Conservation (phyloP, 2,113 vertebrate species). For the Clarias magur region DNA sequence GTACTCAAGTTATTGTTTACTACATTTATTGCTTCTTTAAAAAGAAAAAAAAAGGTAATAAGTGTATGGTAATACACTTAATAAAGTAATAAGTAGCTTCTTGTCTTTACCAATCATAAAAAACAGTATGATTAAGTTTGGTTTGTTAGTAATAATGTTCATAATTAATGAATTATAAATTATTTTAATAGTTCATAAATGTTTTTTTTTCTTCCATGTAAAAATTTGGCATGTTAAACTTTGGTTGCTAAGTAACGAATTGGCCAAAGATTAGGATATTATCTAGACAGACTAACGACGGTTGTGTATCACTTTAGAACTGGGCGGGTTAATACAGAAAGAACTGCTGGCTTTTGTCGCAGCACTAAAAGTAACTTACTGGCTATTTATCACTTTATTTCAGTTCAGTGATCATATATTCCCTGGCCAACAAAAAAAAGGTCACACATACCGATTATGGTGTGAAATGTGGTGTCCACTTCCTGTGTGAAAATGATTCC, state of each 20-base stretch:
- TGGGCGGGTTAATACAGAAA: neutral
- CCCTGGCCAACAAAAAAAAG: no score
- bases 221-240: neutral
- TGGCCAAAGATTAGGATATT: neutral
- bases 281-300: neutral
- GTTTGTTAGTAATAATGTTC: neutral
- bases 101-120: no score
- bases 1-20: no score
- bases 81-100: no score
- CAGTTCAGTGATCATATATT: neutral
- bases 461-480: no score
- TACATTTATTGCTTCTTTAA: no score
- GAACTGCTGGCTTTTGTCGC: neutral
- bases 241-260: neutral
- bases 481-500: no score
- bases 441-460: no score
- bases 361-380: neutral
- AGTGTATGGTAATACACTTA: no score
- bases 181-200: no score
- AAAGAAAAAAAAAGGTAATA: no score
- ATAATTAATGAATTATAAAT: no score
- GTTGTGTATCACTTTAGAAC: neutral
- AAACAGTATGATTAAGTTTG: neutral
- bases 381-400: neutral
- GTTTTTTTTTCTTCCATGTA: neutral